Percentiles rank a stretch among this genome's conserved stretches.
These are phyloP conservation scores for Machaerirhynchus nigripectus DNA, from an alignment of 2,113 vertebrate species.

Conservation along the genomic window DNA sequence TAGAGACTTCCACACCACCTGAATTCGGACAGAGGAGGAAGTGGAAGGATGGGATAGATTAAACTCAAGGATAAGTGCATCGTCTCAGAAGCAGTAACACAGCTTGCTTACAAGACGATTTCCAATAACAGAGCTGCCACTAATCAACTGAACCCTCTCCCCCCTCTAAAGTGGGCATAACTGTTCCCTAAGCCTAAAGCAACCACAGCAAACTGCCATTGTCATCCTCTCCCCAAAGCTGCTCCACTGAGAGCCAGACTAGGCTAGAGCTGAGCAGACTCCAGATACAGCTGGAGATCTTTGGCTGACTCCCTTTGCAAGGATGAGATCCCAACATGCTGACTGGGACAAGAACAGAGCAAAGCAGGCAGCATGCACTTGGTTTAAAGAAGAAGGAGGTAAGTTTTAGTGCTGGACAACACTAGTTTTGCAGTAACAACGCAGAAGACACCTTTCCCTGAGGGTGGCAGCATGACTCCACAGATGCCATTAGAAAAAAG, in stretches of 20 bases:
- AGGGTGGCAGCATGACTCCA: neutral
- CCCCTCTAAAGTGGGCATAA: neutral
- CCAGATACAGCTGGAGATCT: rapidly evolving
- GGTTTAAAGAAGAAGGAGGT: neutral
- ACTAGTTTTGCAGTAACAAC: neutral
- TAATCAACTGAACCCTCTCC: neutral
- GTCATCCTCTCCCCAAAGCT: neutral
- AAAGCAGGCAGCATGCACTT: neutral
- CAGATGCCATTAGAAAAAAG: neutral
- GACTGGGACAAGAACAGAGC: neutral
- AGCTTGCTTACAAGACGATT: neutral
- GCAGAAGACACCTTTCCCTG: neutral
- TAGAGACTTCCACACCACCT: neutral
- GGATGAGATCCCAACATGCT: neutral
- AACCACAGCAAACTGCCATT: neutral
- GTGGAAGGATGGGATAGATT: neutral
- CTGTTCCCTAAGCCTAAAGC: neutral
- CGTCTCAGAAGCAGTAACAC: neutral
- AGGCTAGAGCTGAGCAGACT: neutral
- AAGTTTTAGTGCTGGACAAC: neutral
- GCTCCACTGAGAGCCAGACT: neutral
- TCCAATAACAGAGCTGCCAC: neutral
- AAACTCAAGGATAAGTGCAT: neutral
- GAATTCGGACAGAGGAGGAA: neutral
- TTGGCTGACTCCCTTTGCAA: neutral